These are phyloP conservation scores for Lepidothrix coronata DNA, from an alignment of 2,113 vertebrate species.

Conservation along the genomic window DNA sequence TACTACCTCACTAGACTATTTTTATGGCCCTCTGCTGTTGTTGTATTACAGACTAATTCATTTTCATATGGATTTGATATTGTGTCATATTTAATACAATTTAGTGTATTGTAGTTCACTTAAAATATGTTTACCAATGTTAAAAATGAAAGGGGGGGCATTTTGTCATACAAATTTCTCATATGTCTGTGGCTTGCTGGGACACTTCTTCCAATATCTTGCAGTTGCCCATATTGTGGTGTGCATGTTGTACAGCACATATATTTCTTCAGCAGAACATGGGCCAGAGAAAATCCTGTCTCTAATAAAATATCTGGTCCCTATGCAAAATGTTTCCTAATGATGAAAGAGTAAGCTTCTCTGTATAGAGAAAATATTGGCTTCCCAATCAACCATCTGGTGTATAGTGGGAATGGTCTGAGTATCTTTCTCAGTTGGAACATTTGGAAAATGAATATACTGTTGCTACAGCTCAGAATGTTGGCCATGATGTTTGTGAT, in stretches of 20 bases:
- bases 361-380: slow-evolving; percentile 74
- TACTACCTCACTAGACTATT: not conserved
- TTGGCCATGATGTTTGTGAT: slow-evolving; percentile 73
- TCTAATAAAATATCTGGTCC: slow-evolving; percentile 57
- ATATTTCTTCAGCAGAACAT: not conserved
- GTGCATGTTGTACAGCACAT: not conserved
- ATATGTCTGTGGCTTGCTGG: not conserved
- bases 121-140: not conserved
- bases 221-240: not conserved
- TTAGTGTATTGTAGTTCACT: not conserved
- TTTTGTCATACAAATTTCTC: not conserved
- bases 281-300: not conserved
- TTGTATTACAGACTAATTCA: not conserved
- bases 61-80: not conserved
- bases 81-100: not conserved
- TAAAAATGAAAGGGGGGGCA: not conserved
- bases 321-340: slow-evolving; percentile 58
- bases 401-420: slow-evolving; percentile 67
- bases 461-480: slow-evolving; percentile 73
- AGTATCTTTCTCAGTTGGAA: slow-evolving; percentile 78
- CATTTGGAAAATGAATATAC: slow-evolving; percentile 80
- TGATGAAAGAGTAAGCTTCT: slow-evolving; percentile 65
- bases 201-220: not conserved
- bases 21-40: not conserved
- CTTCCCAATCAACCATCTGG: slow-evolving; percentile 79